A percentile compares a stretch with the other conserved stretches of the same genome.
phyloP scores from a whole-genome alignment of 2,113 vertebrate species.

The Melanocharis versteri region DNA sequence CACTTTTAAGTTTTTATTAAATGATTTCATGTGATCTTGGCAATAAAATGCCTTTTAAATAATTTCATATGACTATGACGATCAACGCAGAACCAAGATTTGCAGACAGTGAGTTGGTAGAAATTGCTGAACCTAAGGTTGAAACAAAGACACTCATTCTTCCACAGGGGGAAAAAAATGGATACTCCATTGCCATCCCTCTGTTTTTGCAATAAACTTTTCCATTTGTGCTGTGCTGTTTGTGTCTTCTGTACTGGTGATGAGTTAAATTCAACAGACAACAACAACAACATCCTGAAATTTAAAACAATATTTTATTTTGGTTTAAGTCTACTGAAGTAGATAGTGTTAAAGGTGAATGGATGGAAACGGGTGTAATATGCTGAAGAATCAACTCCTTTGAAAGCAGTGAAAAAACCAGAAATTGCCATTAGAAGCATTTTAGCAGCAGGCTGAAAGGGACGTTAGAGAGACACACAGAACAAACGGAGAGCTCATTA shows the following conservation, averaged over 20 bases:
- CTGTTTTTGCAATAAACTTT: slow-evolving; percentile 64
- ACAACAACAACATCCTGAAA: slow-evolving; percentile 32
- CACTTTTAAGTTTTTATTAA: slow-evolving; percentile 16
- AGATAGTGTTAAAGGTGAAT: background rate
- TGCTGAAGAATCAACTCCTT: background rate
- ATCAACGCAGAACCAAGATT: background rate
- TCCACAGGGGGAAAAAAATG: background rate
- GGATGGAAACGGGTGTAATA: background rate
- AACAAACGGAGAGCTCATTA: background rate
- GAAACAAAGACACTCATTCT: slow-evolving; percentile 44
- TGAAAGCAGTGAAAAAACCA: background rate
- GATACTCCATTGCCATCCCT: slow-evolving; percentile 1
- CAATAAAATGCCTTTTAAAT: slow-evolving; percentile 2
- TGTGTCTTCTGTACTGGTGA: background rate
- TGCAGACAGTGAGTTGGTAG: slow-evolving; percentile 12
- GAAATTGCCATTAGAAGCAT: background rate
- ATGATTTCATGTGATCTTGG: slow-evolving; percentile 46
- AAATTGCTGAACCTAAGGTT: background rate
- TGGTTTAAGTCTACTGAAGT: background rate
- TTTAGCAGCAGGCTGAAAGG: background rate
- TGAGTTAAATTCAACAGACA: slow-evolving; percentile 44
- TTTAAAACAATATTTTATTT: slow-evolving; percentile 28
- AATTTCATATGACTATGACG: slow-evolving; percentile 46
- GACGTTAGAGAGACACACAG: background rate
- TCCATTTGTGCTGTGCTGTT: slow-evolving; percentile 40